Base-by-base conservation (phyloP, 2,113 vertebrate genomes). In the Brachyhypopomus gauderio region DNA sequence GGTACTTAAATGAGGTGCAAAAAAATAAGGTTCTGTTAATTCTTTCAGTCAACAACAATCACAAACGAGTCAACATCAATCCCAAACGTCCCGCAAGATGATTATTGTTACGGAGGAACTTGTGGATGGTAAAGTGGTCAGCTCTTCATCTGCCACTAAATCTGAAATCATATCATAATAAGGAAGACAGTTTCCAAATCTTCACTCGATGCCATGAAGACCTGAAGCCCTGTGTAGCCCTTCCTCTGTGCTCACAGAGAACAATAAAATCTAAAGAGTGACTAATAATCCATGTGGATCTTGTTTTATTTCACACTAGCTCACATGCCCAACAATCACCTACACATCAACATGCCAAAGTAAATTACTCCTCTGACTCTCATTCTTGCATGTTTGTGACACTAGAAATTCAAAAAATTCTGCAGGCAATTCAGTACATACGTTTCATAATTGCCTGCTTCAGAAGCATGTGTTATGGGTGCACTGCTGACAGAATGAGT, bases 81-180 rank as follows among this genome's bases (percentile, higher is more conserved):
- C 64, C 25, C 5, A 81, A 0, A 30, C 78, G 0, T 87, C 79
- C 0, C 77, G 81, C 0, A 89, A 85, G 59, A 78, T 92, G 0
- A 0, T 92, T 27, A 86, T 91, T 0, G 27, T 92, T 80, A 89
- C 89, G 81, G 87, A 85, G 38, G 90, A 92, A 22, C 16, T 80
- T 1, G 73, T 73, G 0, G 86, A 87, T 0, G 90, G 83, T 0
- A 76, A 76, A 30, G 73, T 78, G 36, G 16, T 83, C 79, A 87
- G 75, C 20, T 63, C 83, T 34, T 81, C 45, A 22, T 45, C 74
- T 0, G 45, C 83, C 1, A 17, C 36, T 11, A 0, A 5, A 4
- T 60, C 38, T 23, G 8, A 79, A n/a, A 27, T 52, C 23, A 56
- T 16, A 55, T n/a, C 0, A 0, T 1, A 48, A 0, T 85, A 77